Evolutionary conservation across 2,888 invertebrate genomes (phyloP), one percentile per base, ranked within the genome.

Genomic region (Acanthococcus lagerstroemiae): DNA sequence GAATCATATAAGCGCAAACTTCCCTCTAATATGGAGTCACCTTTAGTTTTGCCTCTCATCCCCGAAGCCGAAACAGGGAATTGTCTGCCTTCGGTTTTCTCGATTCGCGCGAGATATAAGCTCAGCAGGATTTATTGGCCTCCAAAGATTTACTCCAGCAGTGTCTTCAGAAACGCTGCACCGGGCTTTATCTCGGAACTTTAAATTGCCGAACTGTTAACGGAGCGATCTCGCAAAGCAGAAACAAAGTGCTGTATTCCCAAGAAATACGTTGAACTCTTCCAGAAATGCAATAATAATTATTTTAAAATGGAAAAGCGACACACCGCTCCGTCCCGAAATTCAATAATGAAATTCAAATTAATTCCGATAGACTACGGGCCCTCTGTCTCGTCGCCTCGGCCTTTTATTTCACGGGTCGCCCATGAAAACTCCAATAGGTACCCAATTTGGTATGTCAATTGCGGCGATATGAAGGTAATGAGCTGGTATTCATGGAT

Each of bases 171-270:
- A 1, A 30, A 17, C 44, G 45, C 44, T 24, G 52, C 44, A 44
- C 24, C 37, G 56, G 44, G 27, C 56, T 37, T 57, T 30, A 30
- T 37, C 37, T 27, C 37, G 44, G 37, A 57, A 57, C 30, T 57
- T 57, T 57, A 57, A 57, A 57, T 57, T 57, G 56, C 56, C 56
- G 44, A 57, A 57, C 30, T 57, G 56, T 45, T 57, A 57, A 57
- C 56, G 44, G 30, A 57, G 37, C 37, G 56, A 27, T 57, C 30
- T 21, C 37, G 56, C 56, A 57, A 37, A 37, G 56, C 56, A 44
- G 56, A 57, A 57, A 57, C 56, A 57, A 57, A 57, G 56, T 57
- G 56, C 56, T 37, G 7, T 57, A 57, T 57, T 57, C 56, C 56
- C 56, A 22, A 57, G 56, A 37, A 37, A 57, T 57, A 57, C 44